A percentile compares a stretch with the other conserved stretches of the same genome.
Conservation (phyloP, 2,888 invertebrate genomes). For the Mythimna albipuncta region DNA sequence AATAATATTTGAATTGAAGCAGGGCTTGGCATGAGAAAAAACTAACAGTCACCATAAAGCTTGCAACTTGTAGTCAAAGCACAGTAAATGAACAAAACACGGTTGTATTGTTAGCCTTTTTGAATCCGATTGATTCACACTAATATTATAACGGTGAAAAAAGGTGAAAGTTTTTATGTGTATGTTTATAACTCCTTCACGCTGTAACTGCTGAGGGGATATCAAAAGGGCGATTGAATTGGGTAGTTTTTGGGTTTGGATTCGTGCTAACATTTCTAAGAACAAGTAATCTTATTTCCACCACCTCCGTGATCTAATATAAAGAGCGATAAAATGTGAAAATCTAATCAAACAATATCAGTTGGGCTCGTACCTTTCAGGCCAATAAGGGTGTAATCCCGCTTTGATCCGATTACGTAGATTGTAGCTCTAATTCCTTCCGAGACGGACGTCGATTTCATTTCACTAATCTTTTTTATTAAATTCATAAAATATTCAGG, state of each 20-base stretch:
- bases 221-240: too few relatives aligned
- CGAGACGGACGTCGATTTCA: conserved; percentile 30
- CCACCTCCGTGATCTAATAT: conserved; percentile 7
- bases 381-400: conserved; percentile 52
- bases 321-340: conserved; percentile 31
- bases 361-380: conserved; percentile 12
- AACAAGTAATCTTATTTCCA: neutral
- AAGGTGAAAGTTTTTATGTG: too few relatives aligned
- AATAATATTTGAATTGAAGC: conserved; percentile 20
- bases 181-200: too few relatives aligned
- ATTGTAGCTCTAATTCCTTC: conserved; percentile 49
- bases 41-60: neutral
- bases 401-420: conserved; percentile 55
- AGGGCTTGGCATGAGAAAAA: neutral
- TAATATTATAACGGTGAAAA: neutral
- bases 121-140: neutral
- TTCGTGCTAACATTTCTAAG: too few relatives aligned
- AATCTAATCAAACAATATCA: conserved; percentile 47
- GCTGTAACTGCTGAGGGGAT: too few relatives aligned
- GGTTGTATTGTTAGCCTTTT: neutral
- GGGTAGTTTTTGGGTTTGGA: too few relatives aligned
- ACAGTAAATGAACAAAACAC: neutral
- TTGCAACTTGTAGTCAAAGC: neutral
- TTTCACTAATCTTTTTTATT: conserved; percentile 48
- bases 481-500: conserved; percentile 47